phyloP scores from a whole-genome alignment of 2,113 vertebrate genomes.

The Ranitomeya imitator region DNA sequence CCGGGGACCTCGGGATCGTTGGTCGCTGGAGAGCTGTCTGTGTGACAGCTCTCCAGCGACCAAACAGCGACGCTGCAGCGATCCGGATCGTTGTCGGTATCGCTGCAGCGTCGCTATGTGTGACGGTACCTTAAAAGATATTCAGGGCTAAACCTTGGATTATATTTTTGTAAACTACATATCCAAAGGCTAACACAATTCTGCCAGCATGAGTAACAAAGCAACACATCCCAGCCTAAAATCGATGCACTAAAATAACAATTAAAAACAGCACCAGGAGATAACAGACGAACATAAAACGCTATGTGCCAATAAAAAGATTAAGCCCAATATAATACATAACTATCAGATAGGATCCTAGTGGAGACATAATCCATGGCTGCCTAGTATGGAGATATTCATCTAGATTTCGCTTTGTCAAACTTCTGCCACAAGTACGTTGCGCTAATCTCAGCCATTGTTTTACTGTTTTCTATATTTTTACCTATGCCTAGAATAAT shows the following conservation, averaged over 20 bases:
- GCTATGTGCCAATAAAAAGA: conserved; percentile 12
- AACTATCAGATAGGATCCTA: background rate
- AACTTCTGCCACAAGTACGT: background rate
- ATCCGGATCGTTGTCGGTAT: too few species aligned
- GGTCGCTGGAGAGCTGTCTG: too few species aligned
- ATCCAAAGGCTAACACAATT: background rate
- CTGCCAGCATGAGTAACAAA: background rate
- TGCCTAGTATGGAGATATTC: background rate
- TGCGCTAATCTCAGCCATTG: background rate
- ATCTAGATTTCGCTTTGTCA: conserved; percentile 11
- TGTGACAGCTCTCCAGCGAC: too few species aligned
- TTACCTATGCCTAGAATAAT: background rate
- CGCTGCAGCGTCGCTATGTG: too few species aligned
- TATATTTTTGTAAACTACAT: too few species aligned
- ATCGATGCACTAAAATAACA: background rate
- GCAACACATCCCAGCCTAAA: background rate
- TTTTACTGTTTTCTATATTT: background rate
- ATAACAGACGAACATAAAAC: background rate
- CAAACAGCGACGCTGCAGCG: too few species aligned
- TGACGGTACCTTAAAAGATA: too few species aligned
- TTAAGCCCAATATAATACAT: conserved; percentile 12
- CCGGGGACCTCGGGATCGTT: too few species aligned
- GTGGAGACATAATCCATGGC: background rate
- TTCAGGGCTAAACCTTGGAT: too few species aligned
- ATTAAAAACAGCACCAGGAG: background rate